These are phyloP conservation scores for Dasysyrphus albostriatus DNA, from an alignment of 2,888 invertebrate genomes.

Conservation along the genomic window DNA sequence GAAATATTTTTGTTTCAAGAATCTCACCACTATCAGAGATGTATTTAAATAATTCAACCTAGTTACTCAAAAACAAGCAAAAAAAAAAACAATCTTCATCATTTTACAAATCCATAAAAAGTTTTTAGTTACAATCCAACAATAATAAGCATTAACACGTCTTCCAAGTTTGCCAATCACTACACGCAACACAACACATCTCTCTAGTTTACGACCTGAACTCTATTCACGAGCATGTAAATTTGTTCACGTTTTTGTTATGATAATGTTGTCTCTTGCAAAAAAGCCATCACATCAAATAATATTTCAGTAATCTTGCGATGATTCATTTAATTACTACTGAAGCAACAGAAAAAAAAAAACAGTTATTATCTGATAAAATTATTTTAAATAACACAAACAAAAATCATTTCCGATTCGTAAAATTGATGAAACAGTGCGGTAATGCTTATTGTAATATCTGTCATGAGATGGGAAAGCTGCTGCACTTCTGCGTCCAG, in stretches of 20 bases:
- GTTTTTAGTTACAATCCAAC: neutral
- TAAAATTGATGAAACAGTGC: constrained; percentile 21
- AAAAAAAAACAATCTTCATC: neutral
- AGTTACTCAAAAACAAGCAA: neutral
- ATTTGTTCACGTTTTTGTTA: constrained; percentile 29
- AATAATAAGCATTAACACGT: constrained; percentile 9
- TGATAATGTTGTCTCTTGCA: constrained; percentile 3
- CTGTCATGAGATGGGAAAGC: constrained; percentile 35
- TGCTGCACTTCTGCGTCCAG: constrained; percentile 53
- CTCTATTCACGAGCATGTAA: constrained; percentile 1
- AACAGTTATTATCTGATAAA: constrained; percentile 44
- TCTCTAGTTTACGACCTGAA: constrained; percentile 3
- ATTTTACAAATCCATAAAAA: neutral
- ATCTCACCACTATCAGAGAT: neutral
- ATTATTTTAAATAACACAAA: constrained; percentile 21
- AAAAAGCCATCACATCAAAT: constrained; percentile 16
- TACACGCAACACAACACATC: neutral
- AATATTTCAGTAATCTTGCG: constrained; percentile 33
- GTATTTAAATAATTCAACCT: constrained; percentile 2
- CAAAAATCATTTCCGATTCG: constrained; percentile 43
- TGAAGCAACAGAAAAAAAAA: constrained; percentile 6
- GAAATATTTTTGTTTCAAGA: neutral
- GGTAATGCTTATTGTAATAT: neutral
- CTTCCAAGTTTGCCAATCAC: neutral
- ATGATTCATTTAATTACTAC: constrained; percentile 28